Evolutionary conservation across 1,140 invertebrate genomes (phyloP).

Genomic region (Drosophila pruinosa): DNA sequence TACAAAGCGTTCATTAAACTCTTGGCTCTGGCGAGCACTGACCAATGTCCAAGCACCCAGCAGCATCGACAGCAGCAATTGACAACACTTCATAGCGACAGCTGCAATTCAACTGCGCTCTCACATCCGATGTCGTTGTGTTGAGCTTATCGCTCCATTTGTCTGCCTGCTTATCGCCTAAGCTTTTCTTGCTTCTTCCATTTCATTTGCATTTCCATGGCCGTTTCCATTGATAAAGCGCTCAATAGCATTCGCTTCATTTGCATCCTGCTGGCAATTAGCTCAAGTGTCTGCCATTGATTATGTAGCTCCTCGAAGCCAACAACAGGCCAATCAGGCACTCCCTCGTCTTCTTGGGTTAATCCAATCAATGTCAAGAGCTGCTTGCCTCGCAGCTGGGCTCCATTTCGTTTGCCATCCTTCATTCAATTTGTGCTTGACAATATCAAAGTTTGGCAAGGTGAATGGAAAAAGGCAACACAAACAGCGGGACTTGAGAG

Average conservation of each 20-base stretch:
- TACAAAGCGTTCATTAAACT: constrained; percentile 25
- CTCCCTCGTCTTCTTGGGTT: constrained; percentile 6
- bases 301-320: constrained; percentile 12
- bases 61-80: constrained; percentile 13
- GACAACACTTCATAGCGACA: constrained; percentile 32
- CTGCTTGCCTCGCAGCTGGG: neutral
- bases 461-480: constrained; percentile 38
- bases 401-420: constrained; percentile 21
- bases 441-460: constrained; percentile 25
- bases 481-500: neutral
- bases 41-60: neutral
- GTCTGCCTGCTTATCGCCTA: neutral
- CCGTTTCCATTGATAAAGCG: too few species aligned
- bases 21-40: neutral
- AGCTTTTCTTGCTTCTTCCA: constrained; percentile 17
- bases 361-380: constrained; percentile 55
- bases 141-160: constrained; percentile 16
- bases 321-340: neutral
- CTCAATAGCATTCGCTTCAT: neutral
- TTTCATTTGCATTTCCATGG: neutral
- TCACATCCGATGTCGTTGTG: neutral
- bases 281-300: constrained; percentile 30
- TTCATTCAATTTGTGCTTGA: constrained; percentile 55
- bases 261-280: constrained; percentile 37
- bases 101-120: constrained; percentile 32